Conservation (phyloP, 2,797 vertebrate genomes). For the Lepus townsendii region DNA sequence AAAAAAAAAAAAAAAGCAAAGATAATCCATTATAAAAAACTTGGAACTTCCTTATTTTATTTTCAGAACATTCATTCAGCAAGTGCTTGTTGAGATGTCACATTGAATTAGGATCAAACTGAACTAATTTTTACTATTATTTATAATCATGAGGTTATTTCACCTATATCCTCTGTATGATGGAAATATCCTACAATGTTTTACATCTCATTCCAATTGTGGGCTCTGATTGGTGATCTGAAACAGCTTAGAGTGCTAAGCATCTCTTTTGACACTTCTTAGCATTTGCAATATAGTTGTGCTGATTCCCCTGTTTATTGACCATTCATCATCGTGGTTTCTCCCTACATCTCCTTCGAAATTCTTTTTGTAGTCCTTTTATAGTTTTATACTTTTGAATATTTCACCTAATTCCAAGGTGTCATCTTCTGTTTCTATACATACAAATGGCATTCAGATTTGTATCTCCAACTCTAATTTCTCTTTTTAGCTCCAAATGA, state of each 20-base stretch:
- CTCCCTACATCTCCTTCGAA: conserved; percentile 13
- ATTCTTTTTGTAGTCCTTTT: conserved; percentile 17
- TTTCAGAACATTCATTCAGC: too few relatives aligned
- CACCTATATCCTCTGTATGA: background rate
- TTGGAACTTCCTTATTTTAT: conserved; percentile 3
- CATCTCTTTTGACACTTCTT: background rate
- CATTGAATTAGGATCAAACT: too few relatives aligned
- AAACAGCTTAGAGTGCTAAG: background rate
- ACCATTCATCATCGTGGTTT: background rate
- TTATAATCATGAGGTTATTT: background rate
- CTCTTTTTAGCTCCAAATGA: background rate
- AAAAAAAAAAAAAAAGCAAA: background rate
- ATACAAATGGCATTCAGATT: background rate
- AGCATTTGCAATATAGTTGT: background rate
- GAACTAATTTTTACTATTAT: background rate
- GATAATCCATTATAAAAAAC: background rate
- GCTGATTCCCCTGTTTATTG: conserved; percentile 27
- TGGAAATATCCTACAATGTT: background rate
- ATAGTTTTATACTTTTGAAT: background rate
- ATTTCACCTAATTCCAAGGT: conserved; percentile 1
- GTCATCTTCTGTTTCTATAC: background rate
- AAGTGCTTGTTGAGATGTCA: too few relatives aligned
- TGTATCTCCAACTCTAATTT: background rate
- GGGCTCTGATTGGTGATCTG: background rate
- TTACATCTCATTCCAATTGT: background rate